These are phyloP conservation scores for Achlya flavicornis DNA, from an alignment of 2,888 invertebrate genomes.

Conservation along the genomic window DNA sequence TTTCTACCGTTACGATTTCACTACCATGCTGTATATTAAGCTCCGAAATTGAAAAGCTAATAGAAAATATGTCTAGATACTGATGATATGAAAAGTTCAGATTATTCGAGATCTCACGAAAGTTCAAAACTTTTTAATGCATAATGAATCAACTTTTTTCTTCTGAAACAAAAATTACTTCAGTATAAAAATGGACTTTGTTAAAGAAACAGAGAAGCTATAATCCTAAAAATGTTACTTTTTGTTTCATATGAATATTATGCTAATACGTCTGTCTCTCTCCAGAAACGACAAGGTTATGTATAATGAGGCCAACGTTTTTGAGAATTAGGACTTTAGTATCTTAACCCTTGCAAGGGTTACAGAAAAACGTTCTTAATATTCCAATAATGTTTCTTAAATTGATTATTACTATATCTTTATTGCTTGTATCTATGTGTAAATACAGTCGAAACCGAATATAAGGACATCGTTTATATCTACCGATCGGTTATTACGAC, in stretches of 20 bases:
- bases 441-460: no score
- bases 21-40: neutral
- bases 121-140: slow-evolving; percentile 1
- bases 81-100: slow-evolving; percentile 10
- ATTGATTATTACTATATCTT: no score
- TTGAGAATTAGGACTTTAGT: no score
- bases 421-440: no score
- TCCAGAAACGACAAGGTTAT: slow-evolving; percentile 33
- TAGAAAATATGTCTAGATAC: neutral
- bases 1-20: no score
- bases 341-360: neutral
- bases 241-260: slow-evolving; percentile 44
- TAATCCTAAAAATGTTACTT: slow-evolving; percentile 43
- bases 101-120: neutral
- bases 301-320: slow-evolving; percentile 9
- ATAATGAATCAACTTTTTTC: slow-evolving; percentile 6
- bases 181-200: slow-evolving; percentile 4
- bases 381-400: no score
- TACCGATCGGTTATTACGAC: no score
- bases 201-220: slow-evolving; percentile 21
- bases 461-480: no score
- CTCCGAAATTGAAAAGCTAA: no score
- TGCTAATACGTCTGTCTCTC: slow-evolving; percentile 31
- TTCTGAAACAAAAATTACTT: slow-evolving; percentile 3
- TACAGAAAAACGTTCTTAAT: no score